phyloP scores from a whole-genome alignment of 2,113 vertebrate species.

The Xerus inauris region DNA sequence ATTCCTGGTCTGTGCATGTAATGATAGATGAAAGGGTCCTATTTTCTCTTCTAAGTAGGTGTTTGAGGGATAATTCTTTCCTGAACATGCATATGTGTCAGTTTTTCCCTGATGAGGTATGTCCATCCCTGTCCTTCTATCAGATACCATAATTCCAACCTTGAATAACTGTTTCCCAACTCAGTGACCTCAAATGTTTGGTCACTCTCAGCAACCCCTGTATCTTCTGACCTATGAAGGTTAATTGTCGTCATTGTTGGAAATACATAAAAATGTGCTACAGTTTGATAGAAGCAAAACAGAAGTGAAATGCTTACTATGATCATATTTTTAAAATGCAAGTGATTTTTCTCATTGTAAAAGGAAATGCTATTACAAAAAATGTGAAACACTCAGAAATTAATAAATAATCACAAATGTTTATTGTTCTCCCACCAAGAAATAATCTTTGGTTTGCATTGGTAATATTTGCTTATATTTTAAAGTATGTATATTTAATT shows the following conservation, averaged over 20 bases:
- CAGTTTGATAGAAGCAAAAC: background rate
- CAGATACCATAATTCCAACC: background rate
- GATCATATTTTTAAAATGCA: conserved; percentile 40
- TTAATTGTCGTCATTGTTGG: background rate
- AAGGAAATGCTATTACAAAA: conserved; percentile 47
- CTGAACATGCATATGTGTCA: background rate
- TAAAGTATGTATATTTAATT: conserved; percentile 31
- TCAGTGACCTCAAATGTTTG: background rate
- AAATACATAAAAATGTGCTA: conserved; percentile 18
- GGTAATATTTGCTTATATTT: conserved; percentile 50
- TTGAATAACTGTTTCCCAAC: background rate
- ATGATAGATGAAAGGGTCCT: background rate
- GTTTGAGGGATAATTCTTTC: background rate
- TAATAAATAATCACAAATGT: conserved; percentile 52
- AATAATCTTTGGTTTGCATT: conserved; percentile 29
- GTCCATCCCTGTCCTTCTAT: background rate
- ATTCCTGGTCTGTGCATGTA: background rate
- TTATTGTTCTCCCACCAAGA: conserved; percentile 37
- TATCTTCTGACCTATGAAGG: background rate
- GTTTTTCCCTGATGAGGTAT: background rate
- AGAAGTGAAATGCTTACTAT: background rate
- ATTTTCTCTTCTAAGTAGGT: conserved; percentile 24
- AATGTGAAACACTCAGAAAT: conserved; percentile 40
- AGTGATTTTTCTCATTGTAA: conserved; percentile 35
- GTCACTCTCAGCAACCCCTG: background rate